Evolutionary conservation across 2,888 invertebrate genomes (phyloP).

Genomic region (Conops quadrifasciatus): DNA sequence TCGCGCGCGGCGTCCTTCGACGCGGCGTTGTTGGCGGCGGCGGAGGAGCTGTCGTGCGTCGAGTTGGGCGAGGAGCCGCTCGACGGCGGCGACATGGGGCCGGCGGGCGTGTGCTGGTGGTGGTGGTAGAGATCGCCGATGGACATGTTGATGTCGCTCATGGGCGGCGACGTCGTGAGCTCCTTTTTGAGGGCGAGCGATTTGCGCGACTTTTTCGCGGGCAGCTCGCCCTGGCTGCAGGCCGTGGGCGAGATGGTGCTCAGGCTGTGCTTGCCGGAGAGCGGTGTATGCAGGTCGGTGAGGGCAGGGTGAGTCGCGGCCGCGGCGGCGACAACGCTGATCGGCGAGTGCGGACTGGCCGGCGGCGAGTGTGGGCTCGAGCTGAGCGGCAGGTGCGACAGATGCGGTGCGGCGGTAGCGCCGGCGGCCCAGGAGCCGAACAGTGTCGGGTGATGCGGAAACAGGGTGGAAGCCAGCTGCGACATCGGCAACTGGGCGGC

Average conservation of each 20-base stretch:
- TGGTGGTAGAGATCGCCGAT: conserved; percentile 56
- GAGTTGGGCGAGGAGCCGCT: conserved; percentile 69
- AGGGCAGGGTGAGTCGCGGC: conserved; percentile 35
- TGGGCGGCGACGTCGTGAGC: conserved; percentile 53
- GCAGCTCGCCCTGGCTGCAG: conserved; percentile 50
- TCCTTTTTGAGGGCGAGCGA: conserved; percentile 58
- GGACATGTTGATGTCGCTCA: conserved; percentile 56
- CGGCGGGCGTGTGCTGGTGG: conserved; percentile 47
- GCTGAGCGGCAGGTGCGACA: conserved; percentile 47
- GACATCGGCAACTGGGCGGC: conserved; percentile 63
- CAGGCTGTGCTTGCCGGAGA: conserved; percentile 45
- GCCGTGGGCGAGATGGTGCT: conserved; percentile 50
- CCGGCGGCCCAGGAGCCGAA: conserved; percentile 58
- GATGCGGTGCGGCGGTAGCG: conserved; percentile 36
- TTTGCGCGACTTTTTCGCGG: conserved; percentile 59
- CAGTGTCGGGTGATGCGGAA: conserved; percentile 61
- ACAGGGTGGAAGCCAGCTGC: conserved; percentile 60
- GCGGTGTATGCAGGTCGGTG: conserved; percentile 12
- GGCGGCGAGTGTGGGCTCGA: conserved; percentile 59
- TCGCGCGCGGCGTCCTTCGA: conserved; percentile 71
- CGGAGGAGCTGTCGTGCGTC: conserved; percentile 48
- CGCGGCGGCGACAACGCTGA: conserved; percentile 42
- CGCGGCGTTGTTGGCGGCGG: background rate
- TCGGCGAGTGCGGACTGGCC: conserved; percentile 61
- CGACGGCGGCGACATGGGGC: conserved; percentile 68